phyloP scores from a whole-genome alignment of 1,140 invertebrate species.

The Pemphigus obesinymphae region DNA sequence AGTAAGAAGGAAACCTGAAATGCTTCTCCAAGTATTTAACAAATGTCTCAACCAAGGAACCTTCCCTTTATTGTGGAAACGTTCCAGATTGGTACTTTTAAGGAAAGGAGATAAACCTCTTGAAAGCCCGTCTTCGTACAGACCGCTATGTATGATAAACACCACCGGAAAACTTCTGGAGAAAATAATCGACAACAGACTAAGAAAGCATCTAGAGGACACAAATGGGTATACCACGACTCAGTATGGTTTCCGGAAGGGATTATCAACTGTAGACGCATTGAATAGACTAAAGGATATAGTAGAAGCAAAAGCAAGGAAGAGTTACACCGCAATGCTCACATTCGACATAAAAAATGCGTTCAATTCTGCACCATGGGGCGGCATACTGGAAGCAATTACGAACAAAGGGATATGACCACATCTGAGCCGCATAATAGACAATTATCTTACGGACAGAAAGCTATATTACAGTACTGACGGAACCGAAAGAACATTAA shows the following conservation, averaged over 20 bases:
- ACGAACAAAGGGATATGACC: not conserved
- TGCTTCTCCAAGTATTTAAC: not conserved
- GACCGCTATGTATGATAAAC: not conserved
- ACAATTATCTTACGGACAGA: conserved; percentile 1
- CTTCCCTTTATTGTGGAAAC: not conserved
- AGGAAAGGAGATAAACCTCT: not conserved
- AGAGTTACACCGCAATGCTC: not conserved
- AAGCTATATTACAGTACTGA: not conserved
- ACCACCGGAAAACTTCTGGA: not conserved
- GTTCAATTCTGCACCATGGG: not conserved
- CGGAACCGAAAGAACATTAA: not conserved
- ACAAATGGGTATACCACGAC: not conserved
- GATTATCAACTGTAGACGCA: not conserved
- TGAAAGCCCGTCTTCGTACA: not conserved
- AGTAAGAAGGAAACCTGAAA: not conserved
- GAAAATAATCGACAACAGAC: not conserved
- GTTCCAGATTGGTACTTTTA: not conserved
- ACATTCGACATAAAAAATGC: not conserved
- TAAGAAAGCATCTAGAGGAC: not conserved
- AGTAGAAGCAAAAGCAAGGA: not conserved
- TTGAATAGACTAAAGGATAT: not conserved
- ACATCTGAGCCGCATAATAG: not conserved
- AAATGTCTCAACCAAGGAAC: not conserved
- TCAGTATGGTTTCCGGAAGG: not conserved
- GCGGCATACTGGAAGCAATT: not conserved